These are phyloP conservation scores for Leucoma salicis DNA, from an alignment of 2,888 invertebrate genomes.

Conservation along the genomic window DNA sequence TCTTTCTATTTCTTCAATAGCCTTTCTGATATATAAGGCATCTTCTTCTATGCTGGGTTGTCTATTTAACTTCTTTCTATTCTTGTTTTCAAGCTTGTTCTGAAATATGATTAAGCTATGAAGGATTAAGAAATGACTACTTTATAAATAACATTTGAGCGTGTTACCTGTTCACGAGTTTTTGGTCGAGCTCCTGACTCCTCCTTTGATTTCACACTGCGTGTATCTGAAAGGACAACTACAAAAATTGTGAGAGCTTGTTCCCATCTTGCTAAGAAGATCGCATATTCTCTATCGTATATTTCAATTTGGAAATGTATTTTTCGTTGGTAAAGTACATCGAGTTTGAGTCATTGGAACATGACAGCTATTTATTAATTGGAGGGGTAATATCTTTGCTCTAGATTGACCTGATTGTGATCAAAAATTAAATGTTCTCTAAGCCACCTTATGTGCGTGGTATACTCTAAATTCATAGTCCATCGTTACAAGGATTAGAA, in stretches of 20 bases:
- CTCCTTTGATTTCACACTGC: slow-evolving; percentile 47
- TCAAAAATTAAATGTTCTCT: too few relatives aligned
- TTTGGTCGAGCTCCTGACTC: slow-evolving; percentile 49
- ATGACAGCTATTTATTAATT: too few relatives aligned
- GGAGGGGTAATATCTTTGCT: too few relatives aligned
- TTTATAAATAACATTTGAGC: slow-evolving; percentile 17
- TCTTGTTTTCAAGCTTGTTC: slow-evolving; percentile 56
- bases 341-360: too few relatives aligned
- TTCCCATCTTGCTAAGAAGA: not conserved
- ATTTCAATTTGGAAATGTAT: too few relatives aligned
- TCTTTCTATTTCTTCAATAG: slow-evolving; percentile 76
- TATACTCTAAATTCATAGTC: too few relatives aligned
- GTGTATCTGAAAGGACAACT: slow-evolving; percentile 58
- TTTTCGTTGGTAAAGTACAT: too few relatives aligned
- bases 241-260: slow-evolving; percentile 16
- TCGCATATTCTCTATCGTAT: too few relatives aligned
- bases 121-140: slow-evolving; percentile 13
- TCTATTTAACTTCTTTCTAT: slow-evolving; percentile 50
- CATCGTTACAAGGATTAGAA: too few relatives aligned
- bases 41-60: slow-evolving; percentile 76
- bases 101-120: slow-evolving; percentile 34
- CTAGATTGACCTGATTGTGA: too few relatives aligned
- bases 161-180: slow-evolving; percentile 62
- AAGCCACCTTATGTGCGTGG: too few relatives aligned
- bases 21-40: slow-evolving; percentile 70